phyloP scores from a whole-genome alignment of 2,888 invertebrate species.

The Parelbella ahira region DNA sequence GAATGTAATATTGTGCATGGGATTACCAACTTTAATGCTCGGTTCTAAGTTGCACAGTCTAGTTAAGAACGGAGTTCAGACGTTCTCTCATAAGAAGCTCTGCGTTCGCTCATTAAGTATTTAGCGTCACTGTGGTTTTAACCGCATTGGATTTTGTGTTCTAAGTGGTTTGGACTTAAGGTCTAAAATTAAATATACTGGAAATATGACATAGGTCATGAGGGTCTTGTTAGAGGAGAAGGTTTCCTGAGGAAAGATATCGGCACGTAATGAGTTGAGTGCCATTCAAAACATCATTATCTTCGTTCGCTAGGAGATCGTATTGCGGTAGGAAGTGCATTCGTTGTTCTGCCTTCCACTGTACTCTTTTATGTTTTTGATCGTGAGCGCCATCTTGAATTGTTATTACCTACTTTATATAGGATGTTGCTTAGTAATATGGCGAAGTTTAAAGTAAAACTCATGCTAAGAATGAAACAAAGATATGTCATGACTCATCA shows the following conservation, averaged over 20 bases:
- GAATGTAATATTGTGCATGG: slow-evolving; percentile 29
- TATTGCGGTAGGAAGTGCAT: slow-evolving; percentile 26
- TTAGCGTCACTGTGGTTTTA: slow-evolving; percentile 52
- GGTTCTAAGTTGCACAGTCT: slow-evolving; percentile 30
- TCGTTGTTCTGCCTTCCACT: slow-evolving; percentile 20
- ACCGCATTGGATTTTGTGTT: slow-evolving; percentile 30
- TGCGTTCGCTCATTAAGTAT: slow-evolving; percentile 69
- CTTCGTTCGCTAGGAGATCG: slow-evolving; percentile 52
- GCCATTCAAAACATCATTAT: slow-evolving; percentile 73
- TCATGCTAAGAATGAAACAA: no score
- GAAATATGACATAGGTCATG: slow-evolving; percentile 40
- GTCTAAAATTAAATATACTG: no score
- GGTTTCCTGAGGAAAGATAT: slow-evolving; percentile 68
- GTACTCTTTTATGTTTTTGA: slow-evolving; percentile 19
- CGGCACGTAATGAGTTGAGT: slow-evolving; percentile 73
- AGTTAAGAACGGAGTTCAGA: slow-evolving; percentile 41
- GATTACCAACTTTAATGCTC: slow-evolving; percentile 39
- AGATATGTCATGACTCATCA: no score
- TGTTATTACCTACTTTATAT: slow-evolving; percentile 5
- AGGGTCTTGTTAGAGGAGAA: slow-evolving; percentile 45
- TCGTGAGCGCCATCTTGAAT: slow-evolving; percentile 19
- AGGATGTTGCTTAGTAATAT: no score
- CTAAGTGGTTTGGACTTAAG: no score
- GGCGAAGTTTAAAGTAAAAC: no score
- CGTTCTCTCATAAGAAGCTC: slow-evolving; percentile 44